Evolutionary conservation across 1,140 invertebrate species (phyloP), one percentile per base, ranked within the genome.

Genomic region (Asbolus verrucosus): DNA sequence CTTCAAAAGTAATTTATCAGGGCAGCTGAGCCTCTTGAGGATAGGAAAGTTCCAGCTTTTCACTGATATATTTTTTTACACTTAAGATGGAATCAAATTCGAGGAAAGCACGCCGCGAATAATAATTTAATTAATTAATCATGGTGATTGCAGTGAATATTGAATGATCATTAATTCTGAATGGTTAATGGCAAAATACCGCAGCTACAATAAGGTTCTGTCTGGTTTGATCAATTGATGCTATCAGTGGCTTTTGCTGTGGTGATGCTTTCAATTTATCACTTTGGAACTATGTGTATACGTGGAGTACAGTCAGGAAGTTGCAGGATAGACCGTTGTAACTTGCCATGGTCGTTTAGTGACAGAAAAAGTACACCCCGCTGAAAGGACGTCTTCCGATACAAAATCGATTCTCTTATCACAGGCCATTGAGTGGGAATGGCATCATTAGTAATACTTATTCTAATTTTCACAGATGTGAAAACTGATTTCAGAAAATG

Each of bases 1-100:
- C 46, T 54, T 54, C 46, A 21, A 54, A 54, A 54, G 46, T 54
- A 54, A 54, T 54, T 54, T 54, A 30, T 54, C 46, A 54, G 18
- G 18, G 15, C 19, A 54, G 46, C 46, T 54, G 46, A 54, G 46
- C 46, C 46, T 54, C 46, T 13, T 11, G 46, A 54, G 46, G 21
- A 27, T n/a, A 27, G 19, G 46, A 54, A 27, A 54, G 19, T 54
- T 54, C 19, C 19, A 24, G 19, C 30, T 54, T 54, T 54, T 54
- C 8, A 2, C n/a, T 13, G 15, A 46, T 46, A 46, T 6, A n/a
- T n/a, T 18, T 4, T 46, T 46, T 46, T 15, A 46, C 41, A 19
- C 11, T 18, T 19, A 18, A 16, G 41, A 46, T 41, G 11, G 39
- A 46, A 46, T 46, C 41, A 46, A 46, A 8, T 9, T 9, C 6